Evolutionary conservation across 2,113 vertebrate genomes (phyloP), one percentile per base, ranked within the genome.

Genomic region (Bufo gargarizans): DNA sequence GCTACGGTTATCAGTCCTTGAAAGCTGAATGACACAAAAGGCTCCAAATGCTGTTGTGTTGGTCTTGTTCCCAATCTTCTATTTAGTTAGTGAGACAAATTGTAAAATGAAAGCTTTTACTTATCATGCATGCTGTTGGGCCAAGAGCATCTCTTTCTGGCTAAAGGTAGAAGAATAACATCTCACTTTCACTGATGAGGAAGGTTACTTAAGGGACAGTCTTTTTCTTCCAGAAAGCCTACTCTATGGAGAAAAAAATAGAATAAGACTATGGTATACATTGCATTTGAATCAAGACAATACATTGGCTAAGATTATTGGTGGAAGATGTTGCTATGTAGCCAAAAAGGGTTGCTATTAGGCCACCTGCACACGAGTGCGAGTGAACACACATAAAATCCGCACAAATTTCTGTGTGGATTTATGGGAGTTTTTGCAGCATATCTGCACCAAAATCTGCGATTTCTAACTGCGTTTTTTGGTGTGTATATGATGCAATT

Each of bases 61-160:
- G 87, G 61, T 84, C 72, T 77, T 78, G 81, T 84, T 88, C 87
- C 80, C 87, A 84, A 77, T 88, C 87, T 84, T 88, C 83, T 56
- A 88, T 88, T 88, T 72, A 55, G 80, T 84, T 84, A 84, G 87
- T 83, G 87, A 84, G 61, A 82, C 81, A 88, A 88, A 88, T 84
- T 88, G 67, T 83, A 76, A 83, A 88, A 77, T 76, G 87, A 82
- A 88, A 83, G 69, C 56, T 20, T 55, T 83, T 88, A 83, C 59
- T 88, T 83, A 88, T 88, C 87, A 83, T 88, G 55, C 87, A 83
- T 71, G 80, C 59, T 84, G 83, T 77, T 84, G 81, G 80, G 82
- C 87, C 87, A 45, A 89, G 16, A 78, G 72, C n/a, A 6, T 84
- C 80, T 69, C 20, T 33, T 58, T 20, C 22, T n/a, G 59, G 45